Percentiles rank a stretch among this genome's conserved stretches.
phyloP scores from a whole-genome alignment of 1,140 invertebrate genomes.

The Plutomurus gul region DNA sequence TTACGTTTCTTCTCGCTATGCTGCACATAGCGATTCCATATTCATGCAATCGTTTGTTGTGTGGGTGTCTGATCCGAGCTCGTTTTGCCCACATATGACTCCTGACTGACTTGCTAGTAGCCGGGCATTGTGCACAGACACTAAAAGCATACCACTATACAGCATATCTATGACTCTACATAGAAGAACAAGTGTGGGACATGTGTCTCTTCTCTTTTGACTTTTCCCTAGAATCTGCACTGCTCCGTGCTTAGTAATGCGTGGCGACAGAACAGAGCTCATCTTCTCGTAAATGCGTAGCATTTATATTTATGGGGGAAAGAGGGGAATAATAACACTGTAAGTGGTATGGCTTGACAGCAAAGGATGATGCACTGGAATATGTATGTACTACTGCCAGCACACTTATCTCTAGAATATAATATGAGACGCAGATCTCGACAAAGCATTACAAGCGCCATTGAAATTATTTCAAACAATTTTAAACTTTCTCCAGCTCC shows the following conservation, averaged over 20 bases:
- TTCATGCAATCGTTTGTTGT: too few relatives aligned
- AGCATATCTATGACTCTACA: background rate
- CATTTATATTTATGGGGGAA: constrained; percentile 24
- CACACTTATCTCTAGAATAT: too few relatives aligned
- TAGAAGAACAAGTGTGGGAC: constrained; percentile 14
- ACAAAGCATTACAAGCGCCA: too few relatives aligned
- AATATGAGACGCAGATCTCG: too few relatives aligned
- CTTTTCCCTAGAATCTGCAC: background rate
- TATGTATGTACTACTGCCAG: background rate
- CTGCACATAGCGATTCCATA: too few relatives aligned
- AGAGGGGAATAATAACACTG: constrained; percentile 20
- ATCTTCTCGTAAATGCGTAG: background rate
- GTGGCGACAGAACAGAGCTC: background rate
- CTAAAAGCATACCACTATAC: background rate
- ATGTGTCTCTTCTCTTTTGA: constrained; percentile 5
- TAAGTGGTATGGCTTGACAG: constrained; percentile 8
- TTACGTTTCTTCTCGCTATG: too few relatives aligned
- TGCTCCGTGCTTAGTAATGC: background rate
- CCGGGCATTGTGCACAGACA: too few relatives aligned
- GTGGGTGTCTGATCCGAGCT: too few relatives aligned
- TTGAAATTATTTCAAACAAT: too few relatives aligned
- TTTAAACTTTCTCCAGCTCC: too few relatives aligned
- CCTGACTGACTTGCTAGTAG: too few relatives aligned
- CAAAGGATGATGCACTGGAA: background rate
- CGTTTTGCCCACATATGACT: too few relatives aligned